Percentiles rank a stretch among this genome's conserved stretches.
phyloP scores from a whole-genome alignment of 2,113 vertebrate species.

The Eonycteris spelaea region DNA sequence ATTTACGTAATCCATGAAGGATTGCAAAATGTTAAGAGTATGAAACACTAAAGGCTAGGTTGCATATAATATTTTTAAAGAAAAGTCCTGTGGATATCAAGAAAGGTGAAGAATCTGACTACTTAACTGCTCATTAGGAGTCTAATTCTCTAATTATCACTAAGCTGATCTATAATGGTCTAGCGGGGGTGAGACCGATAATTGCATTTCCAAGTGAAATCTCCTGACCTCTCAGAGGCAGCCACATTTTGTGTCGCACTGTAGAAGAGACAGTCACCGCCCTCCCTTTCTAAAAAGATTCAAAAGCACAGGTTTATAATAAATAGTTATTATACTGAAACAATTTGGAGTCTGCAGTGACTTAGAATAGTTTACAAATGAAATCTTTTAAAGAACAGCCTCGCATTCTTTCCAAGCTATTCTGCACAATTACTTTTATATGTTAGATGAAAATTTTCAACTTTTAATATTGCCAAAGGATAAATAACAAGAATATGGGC shows the following conservation, averaged over 20 bases:
- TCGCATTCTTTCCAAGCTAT: neutral
- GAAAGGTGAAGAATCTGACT: neutral
- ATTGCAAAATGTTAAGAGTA: neutral
- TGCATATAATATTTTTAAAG: neutral
- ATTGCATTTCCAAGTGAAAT: neutral
- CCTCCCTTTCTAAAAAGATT: neutral
- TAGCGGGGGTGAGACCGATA: neutral
- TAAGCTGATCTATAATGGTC: neutral
- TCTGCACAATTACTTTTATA: neutral
- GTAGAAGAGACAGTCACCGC: neutral
- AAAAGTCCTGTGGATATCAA: neutral
- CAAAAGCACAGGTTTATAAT: neutral
- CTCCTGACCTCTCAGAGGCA: neutral
- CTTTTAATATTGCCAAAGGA: neutral
- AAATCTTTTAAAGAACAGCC: neutral
- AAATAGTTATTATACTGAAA: slow-evolving; percentile 6
- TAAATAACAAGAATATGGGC: neutral
- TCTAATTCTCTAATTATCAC: neutral
- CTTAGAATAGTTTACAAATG: slow-evolving; percentile 3
- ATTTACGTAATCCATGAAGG: neutral
- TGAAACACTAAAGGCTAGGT: neutral
- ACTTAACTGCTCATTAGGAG: neutral
- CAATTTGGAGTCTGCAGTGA: neutral
- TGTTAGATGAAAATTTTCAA: neutral
- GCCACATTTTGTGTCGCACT: neutral